Base-by-base conservation (phyloP, 2,113 vertebrate species). In the Trematomus loennbergii region DNA sequence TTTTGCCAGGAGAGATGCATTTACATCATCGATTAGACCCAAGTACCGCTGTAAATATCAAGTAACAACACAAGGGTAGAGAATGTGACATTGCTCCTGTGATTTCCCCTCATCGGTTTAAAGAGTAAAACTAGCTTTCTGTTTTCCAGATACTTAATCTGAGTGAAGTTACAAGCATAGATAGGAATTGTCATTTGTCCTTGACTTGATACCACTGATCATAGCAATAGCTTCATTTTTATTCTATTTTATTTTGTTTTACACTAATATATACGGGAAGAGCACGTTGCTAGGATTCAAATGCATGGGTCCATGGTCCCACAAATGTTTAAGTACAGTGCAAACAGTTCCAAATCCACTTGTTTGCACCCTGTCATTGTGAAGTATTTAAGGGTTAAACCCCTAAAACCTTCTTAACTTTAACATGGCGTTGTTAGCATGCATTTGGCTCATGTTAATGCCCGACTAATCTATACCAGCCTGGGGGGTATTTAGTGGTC, bases 41-140 rank as follows among this genome's bases (percentile, higher is more conserved):
- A 72, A 78, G 85, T 84, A 72, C 78, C 22, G 58, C 87, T 89
- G 88, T 91, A 92, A 92, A 93, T 91, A 93, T 89, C 89, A 92
- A 86, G 80, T 85, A 81, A 84, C 85, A 85, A 83, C 67, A 78
- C 49, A 33, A 46, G 68, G 36, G 73, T 49, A 75, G 69, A 58
- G 45, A 65, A 60, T 74, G 64, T 88, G 84, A 89, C 80, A 82
- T 79, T 78, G 68, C 69, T 79, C 66, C 20, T 59, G 68, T 59
- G 63, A 86, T 75, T 78, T 72, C 40, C 69, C 67, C 80, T 76
- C 68, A 83, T 70, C 67, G 29, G 46, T 70, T 85, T 55, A 36
- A 69, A 60, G 58, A 62, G 76, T 75, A 46, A 65, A 77, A 73
- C 67, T 50, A 73, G 67, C 55, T 61, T 68, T 70, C 10, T 71